Evolutionary conservation across 1,140 invertebrate genomes (phyloP).

Genomic region (Oreohelix idahoensis): DNA sequence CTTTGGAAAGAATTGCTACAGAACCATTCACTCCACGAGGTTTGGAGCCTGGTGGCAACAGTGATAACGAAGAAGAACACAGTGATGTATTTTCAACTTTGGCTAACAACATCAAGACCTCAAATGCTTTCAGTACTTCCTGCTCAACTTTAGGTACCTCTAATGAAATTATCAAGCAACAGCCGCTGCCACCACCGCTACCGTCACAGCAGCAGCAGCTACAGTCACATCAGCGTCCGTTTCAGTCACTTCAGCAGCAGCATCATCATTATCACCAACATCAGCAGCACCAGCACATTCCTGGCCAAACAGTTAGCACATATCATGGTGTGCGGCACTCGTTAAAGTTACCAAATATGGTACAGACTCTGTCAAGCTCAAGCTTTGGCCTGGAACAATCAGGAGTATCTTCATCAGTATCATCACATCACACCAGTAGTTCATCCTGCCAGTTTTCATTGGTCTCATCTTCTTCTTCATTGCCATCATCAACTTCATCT

Average conservation of each 20-base stretch:
- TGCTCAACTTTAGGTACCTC: constrained; percentile 37
- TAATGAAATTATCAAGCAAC: constrained; percentile 28
- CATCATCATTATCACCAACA: constrained; percentile 32
- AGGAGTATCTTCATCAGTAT: constrained; percentile 31
- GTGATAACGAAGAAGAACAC: constrained; percentile 25
- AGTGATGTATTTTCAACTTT: constrained; percentile 20
- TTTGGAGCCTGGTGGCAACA: background rate
- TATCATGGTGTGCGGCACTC: constrained; percentile 9
- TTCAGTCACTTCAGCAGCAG: constrained; percentile 28
- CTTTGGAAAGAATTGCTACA: constrained; percentile 27
- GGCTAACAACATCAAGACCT: constrained; percentile 20
- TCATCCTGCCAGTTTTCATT: constrained; percentile 36
- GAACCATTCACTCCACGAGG: constrained; percentile 32
- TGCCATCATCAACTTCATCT: constrained; percentile 29
- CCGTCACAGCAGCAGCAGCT: constrained; percentile 12
- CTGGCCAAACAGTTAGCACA: constrained; percentile 22
- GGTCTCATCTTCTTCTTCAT: constrained; percentile 31
- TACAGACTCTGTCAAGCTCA: constrained; percentile 34
- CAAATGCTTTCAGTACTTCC: constrained; percentile 21
- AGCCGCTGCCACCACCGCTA: background rate
- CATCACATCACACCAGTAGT: background rate
- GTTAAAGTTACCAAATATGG: constrained; percentile 3
- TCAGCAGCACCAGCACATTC: constrained; percentile 29
- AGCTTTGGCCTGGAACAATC: constrained; percentile 20
- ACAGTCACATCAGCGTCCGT: background rate